phyloP scores from a whole-genome alignment of 2,888 invertebrate genomes.

The Drosophila lacicola region DNA sequence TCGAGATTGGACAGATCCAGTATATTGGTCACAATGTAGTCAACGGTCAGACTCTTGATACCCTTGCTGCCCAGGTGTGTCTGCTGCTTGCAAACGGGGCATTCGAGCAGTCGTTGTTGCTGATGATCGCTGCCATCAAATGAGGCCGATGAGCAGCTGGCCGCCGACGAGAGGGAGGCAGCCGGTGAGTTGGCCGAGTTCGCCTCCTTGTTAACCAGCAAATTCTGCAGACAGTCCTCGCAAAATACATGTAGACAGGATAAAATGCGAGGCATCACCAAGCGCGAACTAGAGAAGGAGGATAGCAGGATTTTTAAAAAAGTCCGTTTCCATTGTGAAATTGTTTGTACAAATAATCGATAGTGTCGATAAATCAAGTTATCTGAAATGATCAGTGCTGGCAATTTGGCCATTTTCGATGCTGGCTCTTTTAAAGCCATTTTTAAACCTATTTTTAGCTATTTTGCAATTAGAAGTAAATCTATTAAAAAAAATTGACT shows the following conservation, averaged over 20 bases:
- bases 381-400: not conserved
- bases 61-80: conserved; percentile 93
- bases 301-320: not conserved
- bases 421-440: too few species aligned
- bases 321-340: not conserved
- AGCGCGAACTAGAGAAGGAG: conserved; percentile 88
- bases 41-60: conserved; percentile 92
- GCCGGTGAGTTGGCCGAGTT: conserved; percentile 86
- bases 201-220: conserved; percentile 88
- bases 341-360: not conserved
- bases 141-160: conserved; percentile 84
- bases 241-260: conserved; percentile 98
- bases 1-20: conserved; percentile 93
- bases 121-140: conserved; percentile 71
- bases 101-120: conserved; percentile 86
- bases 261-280: conserved; percentile 93
- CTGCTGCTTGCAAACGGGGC: conserved; percentile 94
- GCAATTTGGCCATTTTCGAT: not conserved
- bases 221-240: conserved; percentile 94
- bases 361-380: conserved; percentile 3
- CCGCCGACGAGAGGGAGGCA: conserved; percentile 83
- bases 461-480: too few species aligned
- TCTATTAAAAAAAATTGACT: too few species aligned
- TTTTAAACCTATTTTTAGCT: too few species aligned
- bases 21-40: conserved; percentile 94